A percentile compares a stretch with the other conserved stretches of the same genome.
These are phyloP conservation scores for Hippopotamyrus pictus DNA, from an alignment of 2,797 vertebrate species.

Conservation along the genomic window DNA sequence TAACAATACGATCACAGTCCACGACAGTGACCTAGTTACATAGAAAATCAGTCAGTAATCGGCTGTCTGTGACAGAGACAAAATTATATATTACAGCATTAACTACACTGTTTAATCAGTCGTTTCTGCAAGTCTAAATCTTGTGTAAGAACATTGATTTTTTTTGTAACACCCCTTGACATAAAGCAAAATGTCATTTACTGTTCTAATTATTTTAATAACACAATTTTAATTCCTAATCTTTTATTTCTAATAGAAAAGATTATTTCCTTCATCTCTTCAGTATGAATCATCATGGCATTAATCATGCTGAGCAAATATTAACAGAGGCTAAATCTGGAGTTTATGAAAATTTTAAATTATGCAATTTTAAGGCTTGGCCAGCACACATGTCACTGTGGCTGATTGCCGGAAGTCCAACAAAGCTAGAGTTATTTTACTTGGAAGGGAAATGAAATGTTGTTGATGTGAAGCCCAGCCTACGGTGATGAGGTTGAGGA, in stretches of 20 bases:
- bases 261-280: not conserved
- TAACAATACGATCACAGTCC: conserved; percentile 10
- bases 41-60: conserved; percentile 19
- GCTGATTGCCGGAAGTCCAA: not conserved
- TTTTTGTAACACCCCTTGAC: not conserved
- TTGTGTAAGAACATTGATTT: conserved; percentile 1
- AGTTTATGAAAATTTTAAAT: not conserved
- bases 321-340: not conserved
- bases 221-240: conserved; percentile 12
- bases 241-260: not conserved
- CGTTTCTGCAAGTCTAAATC: not conserved
- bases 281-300: not conserved
- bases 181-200: not conserved
- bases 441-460: not conserved
- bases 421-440: not conserved
- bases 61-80: not conserved
- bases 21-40: conserved; percentile 18
- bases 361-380: conserved; percentile 2
- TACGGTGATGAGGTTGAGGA: not conserved
- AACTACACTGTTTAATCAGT: not conserved
- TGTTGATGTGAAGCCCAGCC: not conserved
- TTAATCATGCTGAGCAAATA: not conserved
- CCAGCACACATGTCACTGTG: not conserved
- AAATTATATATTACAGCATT: conserved; percentile 9
- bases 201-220: conserved; percentile 2